Percentiles rank a stretch among this genome's conserved stretches.
These are phyloP conservation scores for Ailuropoda melanoleuca DNA, from an alignment of 2,113 vertebrate genomes.

Conservation along the genomic window DNA sequence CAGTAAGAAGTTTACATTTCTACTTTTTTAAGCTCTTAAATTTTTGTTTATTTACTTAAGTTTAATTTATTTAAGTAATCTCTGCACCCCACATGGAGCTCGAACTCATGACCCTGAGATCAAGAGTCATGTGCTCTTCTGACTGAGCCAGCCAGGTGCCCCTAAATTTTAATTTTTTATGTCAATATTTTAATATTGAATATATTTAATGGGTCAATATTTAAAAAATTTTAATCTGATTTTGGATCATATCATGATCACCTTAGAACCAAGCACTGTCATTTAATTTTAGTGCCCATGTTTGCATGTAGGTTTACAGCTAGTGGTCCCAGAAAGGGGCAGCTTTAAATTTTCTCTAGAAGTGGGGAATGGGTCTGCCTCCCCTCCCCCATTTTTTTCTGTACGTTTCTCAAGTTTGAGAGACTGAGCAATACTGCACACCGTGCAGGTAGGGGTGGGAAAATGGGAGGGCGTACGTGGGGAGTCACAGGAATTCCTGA, in stretches of 20 bases:
- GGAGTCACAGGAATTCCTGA: not conserved
- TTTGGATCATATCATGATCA: not conserved
- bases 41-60: not conserved
- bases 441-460: not conserved
- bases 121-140: not conserved
- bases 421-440: not conserved
- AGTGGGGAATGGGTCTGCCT: not conserved
- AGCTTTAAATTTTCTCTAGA: not conserved
- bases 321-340: not conserved
- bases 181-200: not conserved
- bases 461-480: not conserved
- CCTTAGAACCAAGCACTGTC: not conserved
- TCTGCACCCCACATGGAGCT: not conserved
- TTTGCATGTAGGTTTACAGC: not conserved
- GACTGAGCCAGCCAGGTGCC: not conserved
- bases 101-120: not conserved
- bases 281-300: not conserved
- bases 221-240: not conserved
- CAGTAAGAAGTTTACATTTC: not conserved
- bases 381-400: not conserved
- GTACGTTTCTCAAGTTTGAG: not conserved
- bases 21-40: not conserved
- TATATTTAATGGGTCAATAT: not conserved
- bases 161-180: not conserved
- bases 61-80: not conserved